These are phyloP conservation scores for Pantherophis vulpinus DNA, from an alignment of 2,797 vertebrate species.

Conservation along the genomic window DNA sequence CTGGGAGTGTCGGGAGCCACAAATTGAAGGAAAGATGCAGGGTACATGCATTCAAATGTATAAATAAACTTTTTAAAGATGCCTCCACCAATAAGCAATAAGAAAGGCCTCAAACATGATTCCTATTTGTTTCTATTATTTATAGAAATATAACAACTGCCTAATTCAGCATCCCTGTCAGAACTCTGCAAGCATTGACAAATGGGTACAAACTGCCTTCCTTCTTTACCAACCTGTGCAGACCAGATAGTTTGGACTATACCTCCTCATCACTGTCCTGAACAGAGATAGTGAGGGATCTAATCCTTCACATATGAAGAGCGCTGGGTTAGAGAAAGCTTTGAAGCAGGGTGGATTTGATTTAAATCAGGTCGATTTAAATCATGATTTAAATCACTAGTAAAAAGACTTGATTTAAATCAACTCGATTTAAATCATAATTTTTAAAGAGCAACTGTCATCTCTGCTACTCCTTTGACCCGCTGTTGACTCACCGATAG, in stretches of 20 bases:
- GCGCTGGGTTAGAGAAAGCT: neutral
- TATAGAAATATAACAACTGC: neutral
- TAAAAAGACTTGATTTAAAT: no score
- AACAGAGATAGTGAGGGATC: neutral
- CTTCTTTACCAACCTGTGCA: neutral
- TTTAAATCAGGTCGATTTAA: no score
- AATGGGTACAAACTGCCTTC: neutral
- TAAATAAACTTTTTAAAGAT: neutral
- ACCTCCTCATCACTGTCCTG: neutral
- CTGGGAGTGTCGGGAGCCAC: neutral
- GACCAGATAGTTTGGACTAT: neutral
- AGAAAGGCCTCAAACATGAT: neutral
- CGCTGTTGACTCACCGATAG: no score
- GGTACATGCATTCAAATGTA: neutral
- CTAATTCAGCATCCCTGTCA: neutral
- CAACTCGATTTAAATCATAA: no score
- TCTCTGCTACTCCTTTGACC: no score
- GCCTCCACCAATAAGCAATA: neutral
- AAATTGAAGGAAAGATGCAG: neutral
- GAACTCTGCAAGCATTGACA: neutral
- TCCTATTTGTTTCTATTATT: neutral
- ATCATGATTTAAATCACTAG: no score
- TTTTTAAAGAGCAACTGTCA: no score
- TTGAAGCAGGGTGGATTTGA: no score
- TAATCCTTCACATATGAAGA: neutral